Percentiles rank a stretch among this genome's conserved stretches.
These are phyloP conservation scores for Myopa tessellatipennis DNA, from an alignment of 2,888 invertebrate genomes.

Conservation along the genomic window DNA sequence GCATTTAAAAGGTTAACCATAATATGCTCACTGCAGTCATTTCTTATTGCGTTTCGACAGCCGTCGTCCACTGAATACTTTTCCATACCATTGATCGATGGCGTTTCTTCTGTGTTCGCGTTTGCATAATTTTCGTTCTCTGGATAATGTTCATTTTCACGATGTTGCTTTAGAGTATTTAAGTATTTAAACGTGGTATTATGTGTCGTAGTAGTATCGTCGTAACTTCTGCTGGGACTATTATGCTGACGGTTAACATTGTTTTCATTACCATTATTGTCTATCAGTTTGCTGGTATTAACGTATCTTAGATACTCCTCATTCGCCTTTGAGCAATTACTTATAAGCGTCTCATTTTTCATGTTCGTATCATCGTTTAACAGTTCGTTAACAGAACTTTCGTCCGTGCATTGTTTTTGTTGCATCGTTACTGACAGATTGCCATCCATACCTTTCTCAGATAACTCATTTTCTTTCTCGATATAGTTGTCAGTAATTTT, in stretches of 20 bases:
- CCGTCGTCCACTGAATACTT: conserved; percentile 3
- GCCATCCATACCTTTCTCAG: neutral
- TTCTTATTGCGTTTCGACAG: neutral
- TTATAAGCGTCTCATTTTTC: too few species aligned
- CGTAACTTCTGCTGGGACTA: neutral
- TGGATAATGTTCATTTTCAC: neutral
- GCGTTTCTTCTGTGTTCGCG: neutral
- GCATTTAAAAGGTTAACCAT: neutral
- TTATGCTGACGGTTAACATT: neutral
- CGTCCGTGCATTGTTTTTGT: too few species aligned
- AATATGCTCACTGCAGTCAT: neutral
- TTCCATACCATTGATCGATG: neutral
- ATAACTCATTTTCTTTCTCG: neutral
- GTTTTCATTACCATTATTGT: neutral
- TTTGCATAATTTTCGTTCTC: neutral
- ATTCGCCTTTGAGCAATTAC: too few species aligned
- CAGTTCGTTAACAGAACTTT: too few species aligned
- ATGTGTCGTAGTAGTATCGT: neutral
- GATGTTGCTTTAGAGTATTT: neutral
- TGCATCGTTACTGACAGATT: too few species aligned
- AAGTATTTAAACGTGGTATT: neutral
- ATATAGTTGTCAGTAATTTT: neutral
- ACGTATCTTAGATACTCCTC: too few species aligned
- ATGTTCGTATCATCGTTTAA: too few species aligned
- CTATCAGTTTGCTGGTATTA: neutral